phyloP scores from a whole-genome alignment of 2,888 invertebrate genomes.

The Tiliacea citrago region DNA sequence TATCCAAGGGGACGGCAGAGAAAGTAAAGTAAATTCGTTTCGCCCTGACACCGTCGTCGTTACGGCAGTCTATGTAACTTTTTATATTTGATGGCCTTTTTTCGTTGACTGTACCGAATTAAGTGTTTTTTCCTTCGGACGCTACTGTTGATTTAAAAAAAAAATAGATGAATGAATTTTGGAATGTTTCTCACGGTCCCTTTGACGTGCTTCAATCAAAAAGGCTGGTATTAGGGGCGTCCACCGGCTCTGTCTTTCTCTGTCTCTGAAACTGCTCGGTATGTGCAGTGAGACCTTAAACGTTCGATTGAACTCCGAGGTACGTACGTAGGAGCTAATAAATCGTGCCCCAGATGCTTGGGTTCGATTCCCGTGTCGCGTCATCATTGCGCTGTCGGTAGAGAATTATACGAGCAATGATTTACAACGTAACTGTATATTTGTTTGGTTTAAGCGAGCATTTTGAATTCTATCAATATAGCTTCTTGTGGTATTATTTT shows the following conservation, averaged over 20 bases:
- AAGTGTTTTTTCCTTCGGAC: slow-evolving; percentile 25
- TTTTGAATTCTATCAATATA: slow-evolving; percentile 45
- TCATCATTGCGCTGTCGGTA: slow-evolving; percentile 71
- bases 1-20: slow-evolving; percentile 71
- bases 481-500: slow-evolving; percentile 9
- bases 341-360: slow-evolving; percentile 67
- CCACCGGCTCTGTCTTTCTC: no score
- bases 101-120: slow-evolving; percentile 56
- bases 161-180: slow-evolving; percentile 46
- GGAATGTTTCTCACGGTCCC: slow-evolving; percentile 55
- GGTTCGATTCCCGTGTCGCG: slow-evolving; percentile 69
- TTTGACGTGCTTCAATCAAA: slow-evolving; percentile 4
- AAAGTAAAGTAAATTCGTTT: slow-evolving; percentile 77
- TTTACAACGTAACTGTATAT: slow-evolving; percentile 64
- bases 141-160: slow-evolving; percentile 55
- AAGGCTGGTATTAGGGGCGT: slow-evolving; percentile 6
- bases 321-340: slow-evolving; percentile 58
- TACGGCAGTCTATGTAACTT: slow-evolving; percentile 24
- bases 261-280: background rate
- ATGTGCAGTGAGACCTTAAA: slow-evolving; percentile 1
- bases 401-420: slow-evolving; percentile 65
- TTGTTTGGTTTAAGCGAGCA: slow-evolving; percentile 40
- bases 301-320: slow-evolving; percentile 37
- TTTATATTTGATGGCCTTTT: slow-evolving; percentile 45
- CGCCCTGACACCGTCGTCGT: slow-evolving; percentile 56